phyloP scores from a whole-genome alignment of 2,888 invertebrate genomes.

The Agelastica alni region DNA sequence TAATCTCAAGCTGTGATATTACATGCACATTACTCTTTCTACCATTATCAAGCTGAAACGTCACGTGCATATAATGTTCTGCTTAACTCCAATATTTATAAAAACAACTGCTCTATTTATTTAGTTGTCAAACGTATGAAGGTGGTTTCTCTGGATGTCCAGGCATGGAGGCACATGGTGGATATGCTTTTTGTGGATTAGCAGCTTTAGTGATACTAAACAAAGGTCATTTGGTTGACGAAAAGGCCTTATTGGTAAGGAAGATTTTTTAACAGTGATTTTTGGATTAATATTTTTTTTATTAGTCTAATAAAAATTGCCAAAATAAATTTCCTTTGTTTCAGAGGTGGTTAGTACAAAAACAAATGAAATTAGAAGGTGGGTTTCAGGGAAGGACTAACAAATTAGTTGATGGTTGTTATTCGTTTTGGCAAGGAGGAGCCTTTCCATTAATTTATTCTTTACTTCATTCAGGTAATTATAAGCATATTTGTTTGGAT shows the following conservation, averaged over 20 bases:
- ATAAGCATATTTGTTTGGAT: too few species aligned
- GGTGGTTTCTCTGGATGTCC: conserved; percentile 96
- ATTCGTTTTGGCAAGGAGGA: conserved; percentile 99
- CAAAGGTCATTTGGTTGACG: conserved; percentile 73
- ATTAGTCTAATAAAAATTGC: neutral
- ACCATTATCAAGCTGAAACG: too few species aligned
- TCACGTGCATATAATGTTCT: too few species aligned
- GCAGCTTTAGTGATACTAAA: conserved; percentile 85
- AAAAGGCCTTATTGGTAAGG: conserved; percentile 70
- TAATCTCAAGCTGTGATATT: too few species aligned
- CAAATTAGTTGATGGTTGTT: conserved; percentile 97
- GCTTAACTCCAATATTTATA: too few species aligned
- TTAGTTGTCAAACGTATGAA: conserved; percentile 95
- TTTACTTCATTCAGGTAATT: conserved; percentile 61
- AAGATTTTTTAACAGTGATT: neutral
- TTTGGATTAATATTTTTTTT: neutral
- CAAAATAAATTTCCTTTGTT: conserved; percentile 31
- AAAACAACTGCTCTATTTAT: too few species aligned
- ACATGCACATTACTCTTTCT: too few species aligned
- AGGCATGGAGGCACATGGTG: conserved; percentile 97
- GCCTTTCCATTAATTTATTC: conserved; percentile 86
- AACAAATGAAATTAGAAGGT: conserved; percentile 93
- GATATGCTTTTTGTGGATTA: conserved; percentile 97
- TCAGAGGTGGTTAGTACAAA: conserved; percentile 83
- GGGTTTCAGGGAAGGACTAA: conserved; percentile 98